Evolutionary conservation across 2,888 invertebrate genomes (phyloP).

Genomic region (Melanargia galathea): DNA sequence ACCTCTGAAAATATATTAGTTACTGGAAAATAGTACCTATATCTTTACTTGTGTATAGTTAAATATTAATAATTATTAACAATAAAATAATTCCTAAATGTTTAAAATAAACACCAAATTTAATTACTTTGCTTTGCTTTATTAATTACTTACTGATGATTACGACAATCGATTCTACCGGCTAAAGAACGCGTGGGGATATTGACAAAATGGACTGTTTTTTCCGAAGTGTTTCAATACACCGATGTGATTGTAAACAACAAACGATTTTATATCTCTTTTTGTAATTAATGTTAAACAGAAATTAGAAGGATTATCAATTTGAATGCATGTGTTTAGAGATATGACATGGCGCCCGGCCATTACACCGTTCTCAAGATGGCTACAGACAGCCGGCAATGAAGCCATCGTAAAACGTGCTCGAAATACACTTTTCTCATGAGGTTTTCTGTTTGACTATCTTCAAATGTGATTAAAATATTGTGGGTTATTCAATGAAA

Average conservation of each 20-base stretch:
- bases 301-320: constrained; percentile 6
- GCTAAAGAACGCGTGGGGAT: too few species aligned
- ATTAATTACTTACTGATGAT: not conserved
- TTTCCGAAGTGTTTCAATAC: too few species aligned
- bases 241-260: not conserved
- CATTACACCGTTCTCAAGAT: constrained; percentile 65
- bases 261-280: constrained; percentile 7
- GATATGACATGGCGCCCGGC: constrained; percentile 73
- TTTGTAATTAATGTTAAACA: constrained; percentile 7
- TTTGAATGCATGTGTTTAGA: constrained; percentile 55
- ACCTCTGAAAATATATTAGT: too few species aligned
- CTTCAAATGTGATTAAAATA: not conserved
- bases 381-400: constrained; percentile 68
- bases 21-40: too few species aligned
- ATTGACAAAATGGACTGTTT: too few species aligned
- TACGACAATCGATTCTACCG: not conserved
- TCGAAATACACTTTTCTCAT: not conserved
- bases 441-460: not conserved
- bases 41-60: too few species aligned
- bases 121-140: not conserved
- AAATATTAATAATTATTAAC: too few species aligned
- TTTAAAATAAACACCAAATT: not conserved
- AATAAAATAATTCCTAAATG: not conserved
- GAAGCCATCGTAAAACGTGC: constrained; percentile 11
- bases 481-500: not conserved